These are phyloP conservation scores for Echinometra lucunter DNA, from an alignment of 53 echinoderm and acorn worm species.

Conservation along the genomic window DNA sequence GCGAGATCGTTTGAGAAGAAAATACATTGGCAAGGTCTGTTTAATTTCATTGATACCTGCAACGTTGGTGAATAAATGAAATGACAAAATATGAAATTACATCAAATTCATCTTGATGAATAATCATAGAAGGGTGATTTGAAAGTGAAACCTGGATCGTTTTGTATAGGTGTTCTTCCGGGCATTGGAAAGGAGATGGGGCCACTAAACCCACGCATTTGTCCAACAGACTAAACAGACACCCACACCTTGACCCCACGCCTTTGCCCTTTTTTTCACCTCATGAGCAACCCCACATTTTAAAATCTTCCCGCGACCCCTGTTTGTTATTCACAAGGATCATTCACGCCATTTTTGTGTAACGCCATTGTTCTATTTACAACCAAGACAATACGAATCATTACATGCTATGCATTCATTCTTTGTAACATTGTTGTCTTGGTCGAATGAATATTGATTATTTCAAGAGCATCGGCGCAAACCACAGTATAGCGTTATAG, in stretches of 20 bases:
- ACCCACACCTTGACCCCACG: background rate
- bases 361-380: background rate
- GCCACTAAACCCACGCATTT: background rate
- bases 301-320: background rate
- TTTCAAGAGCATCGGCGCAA: background rate
- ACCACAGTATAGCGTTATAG: background rate
- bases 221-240: background rate
- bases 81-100: too few relatives aligned
- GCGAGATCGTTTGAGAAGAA: too few relatives aligned
- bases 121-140: too few relatives aligned
- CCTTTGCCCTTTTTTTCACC: background rate
- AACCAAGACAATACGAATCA: background rate
- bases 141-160: too few relatives aligned
- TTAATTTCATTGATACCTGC: too few relatives aligned
- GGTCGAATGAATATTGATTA: background rate
- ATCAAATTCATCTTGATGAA: too few relatives aligned
- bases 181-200: background rate
- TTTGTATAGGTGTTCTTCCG: background rate
- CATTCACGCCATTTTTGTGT: background rate
- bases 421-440: background rate
- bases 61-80: too few relatives aligned
- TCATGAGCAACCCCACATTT: too few relatives aligned
- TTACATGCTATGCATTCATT: background rate
- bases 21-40: too few relatives aligned
- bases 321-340: background rate